These are phyloP conservation scores for Hemibagrus guttatus DNA, from an alignment of 2,797 vertebrate genomes.

Conservation along the genomic window DNA sequence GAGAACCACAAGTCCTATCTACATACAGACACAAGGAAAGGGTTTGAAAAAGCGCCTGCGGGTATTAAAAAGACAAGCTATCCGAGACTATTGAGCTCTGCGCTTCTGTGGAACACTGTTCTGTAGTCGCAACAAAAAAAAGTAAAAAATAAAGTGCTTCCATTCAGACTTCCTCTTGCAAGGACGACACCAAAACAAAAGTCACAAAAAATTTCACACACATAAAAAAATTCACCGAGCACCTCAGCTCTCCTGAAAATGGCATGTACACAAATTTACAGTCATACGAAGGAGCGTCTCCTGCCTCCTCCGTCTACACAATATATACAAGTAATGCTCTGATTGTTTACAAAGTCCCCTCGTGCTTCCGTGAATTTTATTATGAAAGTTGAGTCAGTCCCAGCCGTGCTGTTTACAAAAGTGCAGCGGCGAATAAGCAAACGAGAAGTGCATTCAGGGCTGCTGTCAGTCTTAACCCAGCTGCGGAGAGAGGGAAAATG, in stretches of 20 bases:
- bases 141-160: slow-evolving; percentile 94
- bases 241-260: slow-evolving; percentile 69
- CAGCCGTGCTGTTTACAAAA: slow-evolving; percentile 70
- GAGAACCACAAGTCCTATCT: slow-evolving; percentile 34
- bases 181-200: slow-evolving; percentile 80
- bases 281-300: slow-evolving; percentile 66
- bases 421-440: slow-evolving; percentile 66
- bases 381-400: slow-evolving; percentile 69
- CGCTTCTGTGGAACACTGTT: slow-evolving; percentile 76
- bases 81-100: slow-evolving; percentile 35
- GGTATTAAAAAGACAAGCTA: slow-evolving; percentile 32
- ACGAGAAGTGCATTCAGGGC: slow-evolving; percentile 68
- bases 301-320: slow-evolving; percentile 74
- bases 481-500: slow-evolving; percentile 81
- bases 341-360: slow-evolving; percentile 34
- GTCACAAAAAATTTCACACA: slow-evolving; percentile 71
- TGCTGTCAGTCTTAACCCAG: slow-evolving; percentile 45
- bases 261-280: slow-evolving; percentile 83
- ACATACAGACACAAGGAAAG: slow-evolving; percentile 35
- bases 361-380: slow-evolving; percentile 53
- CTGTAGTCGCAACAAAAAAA: slow-evolving; percentile 69
- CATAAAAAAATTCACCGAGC: slow-evolving; percentile 53
- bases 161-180: slow-evolving; percentile 80
- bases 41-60: slow-evolving; percentile 30
- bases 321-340: slow-evolving; percentile 57